Conservation (phyloP, 2,888 invertebrate species). For the Agonopterix subpropinquella region DNA sequence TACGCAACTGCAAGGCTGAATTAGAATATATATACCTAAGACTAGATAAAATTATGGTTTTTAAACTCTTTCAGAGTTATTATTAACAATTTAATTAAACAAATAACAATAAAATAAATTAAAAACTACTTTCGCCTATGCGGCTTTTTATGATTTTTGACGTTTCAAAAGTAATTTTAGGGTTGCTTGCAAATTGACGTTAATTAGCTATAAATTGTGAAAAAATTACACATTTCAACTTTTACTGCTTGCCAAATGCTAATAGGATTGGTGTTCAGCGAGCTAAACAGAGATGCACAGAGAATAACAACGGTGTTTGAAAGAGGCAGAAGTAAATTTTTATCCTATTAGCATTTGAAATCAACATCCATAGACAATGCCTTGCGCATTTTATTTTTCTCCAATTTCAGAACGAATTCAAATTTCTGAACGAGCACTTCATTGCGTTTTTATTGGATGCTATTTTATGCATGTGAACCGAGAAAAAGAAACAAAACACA, state of each 20-base stretch:
- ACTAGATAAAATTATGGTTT: constrained; percentile 62
- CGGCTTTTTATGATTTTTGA: constrained; percentile 67
- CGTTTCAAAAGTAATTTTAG: constrained; percentile 56
- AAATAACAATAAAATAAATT: constrained; percentile 69
- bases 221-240: neutral
- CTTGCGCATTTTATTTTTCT: no score
- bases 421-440: no score
- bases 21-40: constrained; percentile 44
- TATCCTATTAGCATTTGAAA: neutral
- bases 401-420: no score
- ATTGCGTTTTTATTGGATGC: no score
- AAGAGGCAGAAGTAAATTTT: neutral
- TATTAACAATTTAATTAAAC: constrained; percentile 50
- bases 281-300: neutral
- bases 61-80: constrained; percentile 36
- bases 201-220: constrained; percentile 57
- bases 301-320: neutral
- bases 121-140: constrained; percentile 53
- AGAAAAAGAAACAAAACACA: no score
- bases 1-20: constrained; percentile 43
- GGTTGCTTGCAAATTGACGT: constrained; percentile 54
- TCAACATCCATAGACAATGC: no score
- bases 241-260: neutral
- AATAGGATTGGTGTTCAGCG: neutral
- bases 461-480: no score